Base-by-base conservation (phyloP, 2,113 vertebrate genomes). In the Malurus elegans region DNA sequence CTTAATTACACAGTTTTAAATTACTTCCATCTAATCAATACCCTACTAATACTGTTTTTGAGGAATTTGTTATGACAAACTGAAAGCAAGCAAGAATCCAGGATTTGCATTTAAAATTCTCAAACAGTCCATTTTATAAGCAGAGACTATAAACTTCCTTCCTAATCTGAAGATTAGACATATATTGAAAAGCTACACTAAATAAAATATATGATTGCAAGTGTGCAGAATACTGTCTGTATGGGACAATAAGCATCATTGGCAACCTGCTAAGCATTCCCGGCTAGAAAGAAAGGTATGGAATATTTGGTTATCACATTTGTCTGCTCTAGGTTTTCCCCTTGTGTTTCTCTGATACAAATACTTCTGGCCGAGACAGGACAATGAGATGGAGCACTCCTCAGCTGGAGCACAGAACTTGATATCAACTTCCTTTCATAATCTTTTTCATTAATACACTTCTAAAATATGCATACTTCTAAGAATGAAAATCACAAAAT, bases 1-100 rank as follows among this genome's bases (percentile, higher is more conserved):
- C 36, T 65, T 90, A 87, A 91, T 87, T 81, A 74, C 5, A 57
- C 9, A 29, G 13, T 50, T 71, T 79, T 24, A 57, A 87, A 84
- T 69, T 45, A 85, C 31, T 89, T 73, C 12, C 10, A 84, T 24
- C 80, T 61, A 57, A 95, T 79, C 79, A 84, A 79, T 64, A 84
- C 69, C 8, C 13, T 69, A 50, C n/a, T 54, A 34, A 18, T 15
- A 32, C 12, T 56, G 17, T 42, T 69, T 62, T 38, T 62, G 58
- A 79, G 50, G 53, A 69, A 72, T 45, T 78, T 42, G 34, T 72
- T 45, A 64, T 15, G 21, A 78, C 29, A 86, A 91, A 65, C 31
- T 34, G 21, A 72, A 93, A 80, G 58, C 15, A 79, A 60, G 11
- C 10, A 79, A 67, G 58, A 72, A 84, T 42, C 9, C 10, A 53